phyloP scores from a whole-genome alignment of 2,888 invertebrate genomes.

The Seira sanloemensis region DNA sequence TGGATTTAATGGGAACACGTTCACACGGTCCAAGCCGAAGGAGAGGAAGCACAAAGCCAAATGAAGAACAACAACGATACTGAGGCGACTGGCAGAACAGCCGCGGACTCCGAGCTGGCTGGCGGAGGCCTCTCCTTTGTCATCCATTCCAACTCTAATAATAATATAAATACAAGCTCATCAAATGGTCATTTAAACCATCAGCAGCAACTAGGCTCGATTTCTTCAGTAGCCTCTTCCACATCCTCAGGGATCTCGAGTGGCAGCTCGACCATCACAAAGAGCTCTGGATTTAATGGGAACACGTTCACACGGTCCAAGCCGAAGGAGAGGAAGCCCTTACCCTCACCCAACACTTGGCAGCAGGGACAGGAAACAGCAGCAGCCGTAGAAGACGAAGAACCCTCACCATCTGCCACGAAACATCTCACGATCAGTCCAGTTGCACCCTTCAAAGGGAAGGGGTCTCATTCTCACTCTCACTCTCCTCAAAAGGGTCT shows the following conservation, averaged over 20 bases:
- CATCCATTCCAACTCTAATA: constrained; percentile 32
- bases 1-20: constrained; percentile 46
- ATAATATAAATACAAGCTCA: not conserved
- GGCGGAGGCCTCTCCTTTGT: constrained; percentile 40
- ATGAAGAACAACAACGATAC: constrained; percentile 8
- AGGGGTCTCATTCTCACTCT: constrained; percentile 10
- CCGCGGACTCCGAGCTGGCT: constrained; percentile 6
- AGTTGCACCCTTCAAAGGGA: constrained; percentile 17
- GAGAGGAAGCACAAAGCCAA: constrained; percentile 40
- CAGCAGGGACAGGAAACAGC: constrained; percentile 27
- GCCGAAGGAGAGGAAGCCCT: constrained; percentile 42
- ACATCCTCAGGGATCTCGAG: constrained; percentile 40
- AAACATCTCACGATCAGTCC: not conserved
- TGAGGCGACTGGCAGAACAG: not conserved
- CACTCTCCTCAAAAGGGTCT: no score
- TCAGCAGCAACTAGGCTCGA: constrained; percentile 19
- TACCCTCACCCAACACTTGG: constrained; percentile 16
- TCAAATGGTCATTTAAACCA: not conserved
- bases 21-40: constrained; percentile 51
- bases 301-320: constrained; percentile 54
- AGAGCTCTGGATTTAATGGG: constrained; percentile 42
- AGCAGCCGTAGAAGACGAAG: not conserved
- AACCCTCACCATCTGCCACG: constrained; percentile 6
- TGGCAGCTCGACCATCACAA: constrained; percentile 47
- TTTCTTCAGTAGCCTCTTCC: constrained; percentile 3